Evolutionary conservation across 1,140 invertebrate species (phyloP), one percentile per base, ranked within the genome.

Genomic region (Aphelinus atriplicis): DNA sequence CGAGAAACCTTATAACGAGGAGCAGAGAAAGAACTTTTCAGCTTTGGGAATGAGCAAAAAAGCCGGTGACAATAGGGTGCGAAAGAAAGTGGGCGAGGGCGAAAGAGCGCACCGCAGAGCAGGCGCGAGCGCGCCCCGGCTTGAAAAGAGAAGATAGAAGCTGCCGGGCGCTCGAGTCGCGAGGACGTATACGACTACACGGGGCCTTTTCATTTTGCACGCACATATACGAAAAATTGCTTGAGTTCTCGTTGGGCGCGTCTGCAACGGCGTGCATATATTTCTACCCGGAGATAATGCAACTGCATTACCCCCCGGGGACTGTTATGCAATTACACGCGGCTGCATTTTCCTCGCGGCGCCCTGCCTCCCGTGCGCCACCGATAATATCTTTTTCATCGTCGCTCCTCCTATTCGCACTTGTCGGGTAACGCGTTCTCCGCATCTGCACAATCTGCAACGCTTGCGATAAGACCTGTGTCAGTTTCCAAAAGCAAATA

Each of bases 161-260:
- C 26, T 26, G 26, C 26, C 26, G 26, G 26, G 26, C 26, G 26
- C 26, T 26, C 26, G 26, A 26, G 26, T 26, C 26, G 26, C 26
- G 26, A 26, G 26, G 26, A 26, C 26, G 26, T 26, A 26, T 26
- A 26, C 26, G 26, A 26, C 26, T 26, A 73, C 55, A 61, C 26
- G 60, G 60, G 78, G 65, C 69, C 78, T 79, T 80, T 82, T 82
- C 81, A 82, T 80, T 80, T 80, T 73, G 66, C 77, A 79, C 77
- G 73, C 26, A 26, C 26, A 26, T 26, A 26, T 74, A 80, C 79
- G 79, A 81, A 77, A 79, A 78, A 81, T 81, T 76, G 77, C 77
- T 75, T 6, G 26, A 60, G 26, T 75, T 75, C 78, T 80, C 77
- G 69, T 81, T 76, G 56, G 56, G 5, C 45, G 9, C 47, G 26